Evolutionary conservation across 2,113 vertebrate species (phyloP).

Genomic region (Hemiscyllium ocellatum): DNA sequence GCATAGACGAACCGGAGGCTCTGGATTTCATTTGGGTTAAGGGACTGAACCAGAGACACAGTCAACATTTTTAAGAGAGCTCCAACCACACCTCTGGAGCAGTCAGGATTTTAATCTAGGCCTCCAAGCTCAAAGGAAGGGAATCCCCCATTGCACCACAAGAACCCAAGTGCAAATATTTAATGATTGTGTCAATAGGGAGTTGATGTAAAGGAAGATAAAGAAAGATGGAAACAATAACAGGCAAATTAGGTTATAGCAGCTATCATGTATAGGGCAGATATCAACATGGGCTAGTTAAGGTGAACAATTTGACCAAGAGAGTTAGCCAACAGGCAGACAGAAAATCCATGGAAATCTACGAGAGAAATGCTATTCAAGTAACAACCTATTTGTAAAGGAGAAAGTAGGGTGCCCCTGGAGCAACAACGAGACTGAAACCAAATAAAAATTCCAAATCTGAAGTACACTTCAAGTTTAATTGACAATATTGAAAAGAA

Average conservation of each 20-base stretch:
- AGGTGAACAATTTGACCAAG: neutral
- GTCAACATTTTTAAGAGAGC: neutral
- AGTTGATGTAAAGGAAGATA: neutral
- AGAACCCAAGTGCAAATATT: neutral
- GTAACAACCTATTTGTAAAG: neutral
- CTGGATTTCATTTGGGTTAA: neutral
- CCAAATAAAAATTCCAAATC: neutral
- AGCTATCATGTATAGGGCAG: neutral
- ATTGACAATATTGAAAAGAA: neutral
- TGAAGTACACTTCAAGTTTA: neutral
- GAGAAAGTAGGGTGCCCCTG: neutral
- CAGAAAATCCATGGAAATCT: neutral
- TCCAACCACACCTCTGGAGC: too few species aligned
- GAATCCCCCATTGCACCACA: too few species aligned
- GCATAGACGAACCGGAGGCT: neutral
- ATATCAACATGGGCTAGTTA: neutral
- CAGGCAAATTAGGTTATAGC: neutral
- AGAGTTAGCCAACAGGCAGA: neutral
- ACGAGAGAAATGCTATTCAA: neutral
- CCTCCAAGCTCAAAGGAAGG: too few species aligned
- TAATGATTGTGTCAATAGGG: neutral
- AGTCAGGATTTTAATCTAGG: too few species aligned
- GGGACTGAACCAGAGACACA: neutral
- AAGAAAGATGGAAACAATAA: neutral
- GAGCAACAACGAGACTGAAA: neutral